Percentiles rank a stretch among this genome's conserved stretches.
phyloP scores from a whole-genome alignment of 2,797 vertebrate species.

The Enteromius unitaeniatus region DNA sequence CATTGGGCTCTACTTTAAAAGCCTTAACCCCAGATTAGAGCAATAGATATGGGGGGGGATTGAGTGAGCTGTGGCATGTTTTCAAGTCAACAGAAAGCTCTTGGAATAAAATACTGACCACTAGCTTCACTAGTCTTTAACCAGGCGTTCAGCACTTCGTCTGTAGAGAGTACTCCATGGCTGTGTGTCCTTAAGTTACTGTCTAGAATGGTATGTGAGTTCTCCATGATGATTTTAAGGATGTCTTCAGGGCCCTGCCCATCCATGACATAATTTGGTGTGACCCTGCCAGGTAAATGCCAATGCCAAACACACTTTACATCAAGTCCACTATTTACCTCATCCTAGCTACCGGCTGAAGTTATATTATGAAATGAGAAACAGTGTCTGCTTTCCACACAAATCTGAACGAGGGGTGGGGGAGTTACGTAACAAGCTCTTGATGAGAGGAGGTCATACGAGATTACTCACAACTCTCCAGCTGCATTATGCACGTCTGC shows the following conservation, averaged over 20 bases:
- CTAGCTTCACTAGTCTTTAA: slow-evolving; percentile 40
- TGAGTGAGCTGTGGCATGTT: slow-evolving; percentile 39
- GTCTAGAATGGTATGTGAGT: not conserved
- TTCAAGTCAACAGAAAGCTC: slow-evolving; percentile 25
- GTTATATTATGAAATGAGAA: slow-evolving; percentile 27
- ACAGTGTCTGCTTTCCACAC: slow-evolving; percentile 20
- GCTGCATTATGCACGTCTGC: slow-evolving; percentile 97
- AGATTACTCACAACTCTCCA: slow-evolving; percentile 94
- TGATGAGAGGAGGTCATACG: slow-evolving; percentile 46
- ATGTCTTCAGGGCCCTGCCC: slow-evolving; percentile 10
- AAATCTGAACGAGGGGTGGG: slow-evolving; percentile 23
- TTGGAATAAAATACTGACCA: slow-evolving; percentile 12
- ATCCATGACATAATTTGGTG: slow-evolving; percentile 30
- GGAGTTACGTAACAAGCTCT: slow-evolving; percentile 51
- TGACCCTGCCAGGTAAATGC: slow-evolving; percentile 39
- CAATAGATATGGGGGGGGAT: not conserved
- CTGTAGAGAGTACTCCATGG: not conserved
- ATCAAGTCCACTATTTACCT: slow-evolving; percentile 49
- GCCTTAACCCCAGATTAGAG: slow-evolving; percentile 26
- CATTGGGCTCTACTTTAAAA: slow-evolving; percentile 53
- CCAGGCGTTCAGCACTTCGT: not conserved
- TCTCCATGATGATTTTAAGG: not conserved
- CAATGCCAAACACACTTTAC: slow-evolving; percentile 18
- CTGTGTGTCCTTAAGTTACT: not conserved
- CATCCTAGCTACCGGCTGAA: slow-evolving; percentile 26